Evolutionary conservation across 2,888 invertebrate species (phyloP), one percentile per base, ranked within the genome.

Genomic region (Dexiosoma caninum): DNA sequence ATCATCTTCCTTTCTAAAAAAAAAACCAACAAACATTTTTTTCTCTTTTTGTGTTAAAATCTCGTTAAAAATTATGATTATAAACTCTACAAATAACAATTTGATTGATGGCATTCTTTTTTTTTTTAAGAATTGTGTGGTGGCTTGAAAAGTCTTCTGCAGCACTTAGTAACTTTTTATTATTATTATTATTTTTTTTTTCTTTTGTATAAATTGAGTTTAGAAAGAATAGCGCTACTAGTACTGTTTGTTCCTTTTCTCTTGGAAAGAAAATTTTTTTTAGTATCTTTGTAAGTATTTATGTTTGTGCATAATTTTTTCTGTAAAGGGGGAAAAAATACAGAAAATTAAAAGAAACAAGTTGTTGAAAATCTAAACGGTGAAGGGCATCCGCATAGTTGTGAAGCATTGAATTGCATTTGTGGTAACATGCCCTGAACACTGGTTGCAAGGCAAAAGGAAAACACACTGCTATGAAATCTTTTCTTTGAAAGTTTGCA

Each of bases 81-180:
- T 62, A 74, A 81, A 77, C 57, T 80, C 37, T 64, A 53, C 76
- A 77, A 81, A 81, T 81, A 72, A 74, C 72, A 81, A 67, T 81
- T 81, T 81, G 81, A 81, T 81, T 81, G 81, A 81, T 81, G 81
- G 81, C 77, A 72, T 77, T 77, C 69, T 30, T 49, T 62, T 16
- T 77, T 77, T 72, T 30, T 49, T 62, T 16, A 27, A 69, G 53
- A 76, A 67, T 35, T 53, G 40, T 55, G 44, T 46, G 69, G 44
- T 57, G 40, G 51, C 40, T 53, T n/a, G 21, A 42, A 37, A 42
- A 62, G 46, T 46, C 30, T 60, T 66, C 42, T 53, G 66, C 70
- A 46, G 66, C 80, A 80, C 80, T 80, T 71, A 66, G 27, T 66
- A 49, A 70, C 19, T 64, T 70, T 35, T 67, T 66, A 44, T 66